phyloP scores from a whole-genome alignment of 2,113 vertebrate species.

The Amblyornis subalaris region DNA sequence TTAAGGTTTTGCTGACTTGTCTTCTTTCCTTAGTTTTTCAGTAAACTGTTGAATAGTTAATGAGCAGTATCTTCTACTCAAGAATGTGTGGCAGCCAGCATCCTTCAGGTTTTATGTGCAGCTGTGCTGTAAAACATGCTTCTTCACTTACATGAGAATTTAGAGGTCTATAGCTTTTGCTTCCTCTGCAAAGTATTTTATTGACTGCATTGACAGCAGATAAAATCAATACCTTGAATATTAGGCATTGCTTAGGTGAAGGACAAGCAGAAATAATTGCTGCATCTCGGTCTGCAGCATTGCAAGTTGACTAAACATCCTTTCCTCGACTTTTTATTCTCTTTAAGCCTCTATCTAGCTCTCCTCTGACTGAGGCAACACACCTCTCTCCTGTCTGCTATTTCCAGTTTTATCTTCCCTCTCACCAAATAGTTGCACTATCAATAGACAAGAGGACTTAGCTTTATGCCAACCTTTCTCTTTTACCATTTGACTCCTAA shows the following conservation, averaged over 20 bases:
- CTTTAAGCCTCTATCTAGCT: background rate
- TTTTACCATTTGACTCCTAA: background rate
- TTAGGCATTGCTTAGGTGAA: background rate
- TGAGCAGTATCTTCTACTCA: background rate
- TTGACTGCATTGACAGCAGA: background rate
- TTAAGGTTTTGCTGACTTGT: background rate
- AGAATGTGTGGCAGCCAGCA: background rate
- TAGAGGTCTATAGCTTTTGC: background rate
- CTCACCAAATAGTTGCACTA: background rate
- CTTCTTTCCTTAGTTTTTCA: background rate
- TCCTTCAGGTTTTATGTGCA: background rate
- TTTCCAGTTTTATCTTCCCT: background rate
- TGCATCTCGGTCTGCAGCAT: background rate
- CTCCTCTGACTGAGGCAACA: background rate
- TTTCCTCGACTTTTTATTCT: background rate
- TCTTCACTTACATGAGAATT: background rate
- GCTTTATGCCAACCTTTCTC: background rate
- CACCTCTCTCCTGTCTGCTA: background rate
- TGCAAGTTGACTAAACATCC: background rate
- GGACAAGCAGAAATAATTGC: background rate
- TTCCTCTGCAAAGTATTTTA: constrained; percentile 3
- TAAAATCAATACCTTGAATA: background rate
- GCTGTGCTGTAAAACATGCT: background rate
- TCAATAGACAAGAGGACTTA: background rate
- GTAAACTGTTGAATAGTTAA: background rate